Evolutionary conservation across 2,113 vertebrate species (phyloP), one percentile per base, ranked within the genome.

Genomic region (Poecile atricapillus): DNA sequence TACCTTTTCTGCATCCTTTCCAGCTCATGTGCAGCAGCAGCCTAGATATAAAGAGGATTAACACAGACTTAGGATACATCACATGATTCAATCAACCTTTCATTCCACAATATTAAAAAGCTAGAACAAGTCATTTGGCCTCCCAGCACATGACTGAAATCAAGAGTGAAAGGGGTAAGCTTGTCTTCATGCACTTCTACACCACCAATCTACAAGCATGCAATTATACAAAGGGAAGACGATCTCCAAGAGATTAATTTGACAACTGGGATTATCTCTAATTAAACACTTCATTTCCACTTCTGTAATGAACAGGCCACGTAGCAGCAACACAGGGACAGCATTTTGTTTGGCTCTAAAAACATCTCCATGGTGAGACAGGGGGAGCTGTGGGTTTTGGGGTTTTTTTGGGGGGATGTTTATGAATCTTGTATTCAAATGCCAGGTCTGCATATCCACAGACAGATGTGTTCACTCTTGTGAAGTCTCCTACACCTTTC

Each of bases 1-100:
- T 93, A 98, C 98, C 98, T 98, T 97, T 98, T 98, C 86, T 98
- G 98, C 96, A 98, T 97, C 95, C 98, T 98, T 84, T 98, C 98
- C 92, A 98, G 89, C 84, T 98, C 97, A 89, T 97, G 98, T 73
- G 97, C 96, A 89, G 98, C 95, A 94, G 95, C 95, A 94, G 97
- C 98, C 98, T 98, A 88, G 91, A 94, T 78, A 91, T 89, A 92
- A 95, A 97, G 97, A 95, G 92, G 93, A 97, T 94, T 78, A 98
- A 93, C 84, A 80, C 44, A 77, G 83, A 94, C 84, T 97, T 95
- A 97, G 58, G 60, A 67, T 52, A 87, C 92, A 97, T 96, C 91
- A 93, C 82, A 97, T 56, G 92, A 97, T 94, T 73, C 76, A 80
- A 67, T 96, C 71, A 95, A 93, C 85, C 83, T 74, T 94, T 89